Percentiles rank a stretch among this genome's conserved stretches.
Evolutionary conservation across 1,140 invertebrate genomes (phyloP).

Genomic region (Tribolium castaneum): DNA sequence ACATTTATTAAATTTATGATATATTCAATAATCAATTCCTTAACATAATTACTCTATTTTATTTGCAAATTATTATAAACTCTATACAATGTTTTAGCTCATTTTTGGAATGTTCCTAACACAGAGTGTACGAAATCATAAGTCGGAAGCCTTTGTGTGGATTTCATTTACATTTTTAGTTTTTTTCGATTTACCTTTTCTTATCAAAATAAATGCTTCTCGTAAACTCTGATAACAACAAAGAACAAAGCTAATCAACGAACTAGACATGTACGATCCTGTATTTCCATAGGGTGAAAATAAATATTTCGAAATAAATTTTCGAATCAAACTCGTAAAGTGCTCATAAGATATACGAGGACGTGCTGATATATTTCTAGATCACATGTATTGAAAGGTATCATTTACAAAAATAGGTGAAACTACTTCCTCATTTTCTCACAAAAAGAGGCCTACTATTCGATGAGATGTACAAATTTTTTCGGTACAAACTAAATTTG

Average conservation of each 20-base stretch:
- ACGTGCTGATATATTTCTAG: constrained; percentile 49
- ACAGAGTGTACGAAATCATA: constrained; percentile 29
- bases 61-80: constrained; percentile 19
- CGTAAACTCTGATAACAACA: constrained; percentile 25
- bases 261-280: background rate
- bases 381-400: constrained; percentile 44
- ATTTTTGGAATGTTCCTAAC: constrained; percentile 17
- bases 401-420: constrained; percentile 61
- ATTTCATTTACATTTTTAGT: background rate
- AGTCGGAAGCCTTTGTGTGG: constrained; percentile 4
- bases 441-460: constrained; percentile 63
- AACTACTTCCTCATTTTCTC: constrained; percentile 58
- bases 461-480: constrained; percentile 62
- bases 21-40: constrained; percentile 47
- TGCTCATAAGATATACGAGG: constrained; percentile 47
- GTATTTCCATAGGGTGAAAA: background rate
- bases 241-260: constrained; percentile 21
- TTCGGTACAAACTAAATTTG: constrained; percentile 60
- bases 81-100: constrained; percentile 1
- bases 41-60: constrained; percentile 36
- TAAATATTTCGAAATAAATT: too few relatives aligned
- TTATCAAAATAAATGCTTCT: constrained; percentile 28
- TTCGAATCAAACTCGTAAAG: constrained; percentile 26
- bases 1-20: constrained; percentile 45
- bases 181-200: constrained; percentile 21